A percentile compares a stretch with the other conserved stretches of the same genome.
These are phyloP conservation scores for Burhinus oedicnemus DNA, from an alignment of 2,113 vertebrate species.

Conservation along the genomic window DNA sequence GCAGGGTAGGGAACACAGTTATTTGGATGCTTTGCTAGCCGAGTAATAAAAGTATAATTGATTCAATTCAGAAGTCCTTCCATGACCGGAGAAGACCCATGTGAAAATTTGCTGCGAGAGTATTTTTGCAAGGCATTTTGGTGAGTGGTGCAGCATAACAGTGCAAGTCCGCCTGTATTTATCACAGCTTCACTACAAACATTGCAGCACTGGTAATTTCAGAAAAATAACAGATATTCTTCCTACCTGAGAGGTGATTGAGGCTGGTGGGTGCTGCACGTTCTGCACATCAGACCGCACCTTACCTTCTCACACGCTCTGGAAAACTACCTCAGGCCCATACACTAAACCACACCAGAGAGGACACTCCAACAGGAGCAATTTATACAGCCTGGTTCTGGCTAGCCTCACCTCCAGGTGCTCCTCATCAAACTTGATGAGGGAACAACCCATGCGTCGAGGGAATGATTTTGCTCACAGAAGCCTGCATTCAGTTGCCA, in stretches of 20 bases:
- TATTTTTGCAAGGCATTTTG: background rate
- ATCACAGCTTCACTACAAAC: background rate
- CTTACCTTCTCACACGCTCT: accelerated
- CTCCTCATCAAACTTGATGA: background rate
- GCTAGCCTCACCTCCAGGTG: background rate
- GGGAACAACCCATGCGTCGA: background rate
- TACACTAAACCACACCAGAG: background rate
- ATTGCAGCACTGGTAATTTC: accelerated
- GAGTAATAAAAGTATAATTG: background rate
- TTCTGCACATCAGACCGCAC: accelerated
- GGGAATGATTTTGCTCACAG: background rate
- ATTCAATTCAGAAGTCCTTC: background rate
- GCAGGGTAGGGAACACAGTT: accelerated
- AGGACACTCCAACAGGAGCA: background rate
- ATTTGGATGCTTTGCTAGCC: background rate
- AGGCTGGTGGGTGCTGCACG: accelerated
- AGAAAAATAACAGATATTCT: background rate
- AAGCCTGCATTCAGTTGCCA: background rate
- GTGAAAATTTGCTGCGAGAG: background rate
- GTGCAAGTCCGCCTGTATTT: background rate
- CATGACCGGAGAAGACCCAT: accelerated
- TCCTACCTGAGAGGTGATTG: background rate
- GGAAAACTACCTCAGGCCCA: background rate
- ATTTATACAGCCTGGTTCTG: background rate
- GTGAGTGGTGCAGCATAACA: accelerated